These are phyloP conservation scores for Mirza zaza DNA, from an alignment of 2,113 vertebrate genomes.

Conservation along the genomic window DNA sequence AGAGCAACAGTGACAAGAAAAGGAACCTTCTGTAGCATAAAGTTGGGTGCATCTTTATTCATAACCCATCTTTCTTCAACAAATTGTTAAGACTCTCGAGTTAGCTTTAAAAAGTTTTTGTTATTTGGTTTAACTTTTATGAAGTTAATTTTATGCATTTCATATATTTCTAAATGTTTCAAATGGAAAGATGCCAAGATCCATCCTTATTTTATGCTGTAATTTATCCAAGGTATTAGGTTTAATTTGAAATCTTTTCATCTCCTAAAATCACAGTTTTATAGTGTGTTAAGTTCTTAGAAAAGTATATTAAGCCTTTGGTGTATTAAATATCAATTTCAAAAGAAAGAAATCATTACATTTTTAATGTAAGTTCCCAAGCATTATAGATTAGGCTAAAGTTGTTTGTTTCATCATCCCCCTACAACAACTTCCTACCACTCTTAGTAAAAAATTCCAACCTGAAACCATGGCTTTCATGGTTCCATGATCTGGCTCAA, in stretches of 20 bases:
- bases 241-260: constrained; percentile 16
- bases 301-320: background rate
- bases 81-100: background rate
- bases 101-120: background rate
- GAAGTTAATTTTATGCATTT: background rate
- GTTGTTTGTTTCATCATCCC: background rate
- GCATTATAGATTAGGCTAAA: background rate
- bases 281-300: background rate
- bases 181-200: background rate
- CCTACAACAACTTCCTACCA: background rate
- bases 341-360: background rate
- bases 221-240: background rate
- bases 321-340: background rate
- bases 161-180: constrained; percentile 26
- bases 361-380: background rate
- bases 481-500: background rate
- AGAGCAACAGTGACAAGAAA: background rate
- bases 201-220: background rate
- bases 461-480: background rate
- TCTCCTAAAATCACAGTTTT: background rate
- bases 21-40: background rate
- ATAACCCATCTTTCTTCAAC: background rate
- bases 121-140: constrained; percentile 4
- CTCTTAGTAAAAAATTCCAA: background rate
- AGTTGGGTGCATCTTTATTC: background rate